These are phyloP conservation scores for Dryomyza anilis DNA, from an alignment of 2,888 invertebrate genomes.

Conservation along the genomic window DNA sequence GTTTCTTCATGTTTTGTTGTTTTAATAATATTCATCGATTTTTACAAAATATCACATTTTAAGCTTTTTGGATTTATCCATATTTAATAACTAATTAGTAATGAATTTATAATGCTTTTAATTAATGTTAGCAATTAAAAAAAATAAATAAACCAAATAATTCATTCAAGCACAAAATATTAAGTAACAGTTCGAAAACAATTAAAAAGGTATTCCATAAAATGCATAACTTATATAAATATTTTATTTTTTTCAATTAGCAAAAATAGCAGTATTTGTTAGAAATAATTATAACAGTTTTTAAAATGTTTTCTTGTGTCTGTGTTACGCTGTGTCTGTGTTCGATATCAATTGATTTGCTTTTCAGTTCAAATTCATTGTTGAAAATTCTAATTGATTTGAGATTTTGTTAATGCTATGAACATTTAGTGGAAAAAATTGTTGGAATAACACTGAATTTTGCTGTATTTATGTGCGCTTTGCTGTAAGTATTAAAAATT, in stretches of 20 bases:
- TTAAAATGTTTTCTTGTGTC: background rate
- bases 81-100: slow-evolving; percentile 41
- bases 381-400: background rate
- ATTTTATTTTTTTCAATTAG: background rate
- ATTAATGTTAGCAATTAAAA: slow-evolving; percentile 3
- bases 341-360: background rate
- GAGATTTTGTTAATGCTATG: background rate
- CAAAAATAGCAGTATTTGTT: background rate
- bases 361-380: background rate
- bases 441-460: background rate
- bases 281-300: background rate
- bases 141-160: background rate
- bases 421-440: background rate
- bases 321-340: background rate
- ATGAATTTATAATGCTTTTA: slow-evolving; percentile 27
- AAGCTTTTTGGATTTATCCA: slow-evolving; percentile 55
- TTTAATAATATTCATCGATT: slow-evolving; percentile 49
- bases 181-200: slow-evolving; percentile 27
- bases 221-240: background rate
- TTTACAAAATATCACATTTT: slow-evolving; percentile 62
- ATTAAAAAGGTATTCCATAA: background rate
- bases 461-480: slow-evolving; percentile 12
- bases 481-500: background rate
- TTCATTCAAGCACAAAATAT: no score
- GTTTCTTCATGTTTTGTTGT: slow-evolving; percentile 11